These are phyloP conservation scores for Aphelocoma californica DNA, from an alignment of 2,797 vertebrate genomes.

Conservation along the genomic window DNA sequence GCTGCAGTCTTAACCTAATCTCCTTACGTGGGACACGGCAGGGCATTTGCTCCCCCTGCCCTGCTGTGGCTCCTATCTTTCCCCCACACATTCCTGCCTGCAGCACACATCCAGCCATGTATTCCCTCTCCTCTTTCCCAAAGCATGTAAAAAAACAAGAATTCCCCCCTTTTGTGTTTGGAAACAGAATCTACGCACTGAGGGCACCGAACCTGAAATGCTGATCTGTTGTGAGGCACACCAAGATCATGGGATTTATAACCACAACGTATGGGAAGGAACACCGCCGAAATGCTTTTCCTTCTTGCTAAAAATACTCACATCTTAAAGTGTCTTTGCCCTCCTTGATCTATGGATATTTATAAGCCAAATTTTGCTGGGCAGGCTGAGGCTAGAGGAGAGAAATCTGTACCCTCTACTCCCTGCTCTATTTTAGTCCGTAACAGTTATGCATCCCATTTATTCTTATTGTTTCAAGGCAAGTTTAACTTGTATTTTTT, in stretches of 20 bases:
- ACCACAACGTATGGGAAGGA: background rate
- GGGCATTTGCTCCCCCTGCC: background rate
- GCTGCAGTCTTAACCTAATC: conserved; percentile 25
- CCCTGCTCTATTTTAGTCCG: background rate
- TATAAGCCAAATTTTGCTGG: background rate
- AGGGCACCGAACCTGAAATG: background rate
- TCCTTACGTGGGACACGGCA: background rate
- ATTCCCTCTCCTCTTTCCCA: background rate
- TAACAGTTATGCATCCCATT: background rate
- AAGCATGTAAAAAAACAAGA: background rate
- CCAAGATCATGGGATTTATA: background rate
- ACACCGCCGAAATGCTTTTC: background rate
- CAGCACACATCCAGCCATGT: background rate
- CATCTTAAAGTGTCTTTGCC: background rate
- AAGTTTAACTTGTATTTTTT: background rate
- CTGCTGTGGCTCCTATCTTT: background rate
- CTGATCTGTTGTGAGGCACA: background rate
- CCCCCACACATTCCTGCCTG: background rate
- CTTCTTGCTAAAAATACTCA: conserved; percentile 1
- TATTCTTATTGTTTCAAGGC: background rate
- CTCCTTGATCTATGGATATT: background rate
- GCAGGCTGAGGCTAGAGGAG: background rate
- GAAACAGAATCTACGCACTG: accelerated
- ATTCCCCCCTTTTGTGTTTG: background rate
- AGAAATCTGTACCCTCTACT: background rate